These are phyloP conservation scores for Pseudocheirus occidentalis DNA, from an alignment of 2,797 vertebrate genomes.

Conservation along the genomic window DNA sequence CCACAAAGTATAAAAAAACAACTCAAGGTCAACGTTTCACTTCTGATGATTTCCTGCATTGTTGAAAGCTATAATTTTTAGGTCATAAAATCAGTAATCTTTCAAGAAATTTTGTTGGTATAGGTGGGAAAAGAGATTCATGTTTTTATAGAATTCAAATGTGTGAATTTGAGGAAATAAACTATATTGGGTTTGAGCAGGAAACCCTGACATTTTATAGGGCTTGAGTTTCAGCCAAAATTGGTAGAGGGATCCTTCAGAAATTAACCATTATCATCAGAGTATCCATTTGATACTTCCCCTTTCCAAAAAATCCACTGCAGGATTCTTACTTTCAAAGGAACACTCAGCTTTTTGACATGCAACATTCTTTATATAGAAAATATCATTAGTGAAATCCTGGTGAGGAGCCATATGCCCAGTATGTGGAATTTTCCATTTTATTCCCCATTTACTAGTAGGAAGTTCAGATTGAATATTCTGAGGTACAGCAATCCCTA, in stretches of 20 bases:
- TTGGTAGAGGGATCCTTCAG: slow-evolving; percentile 68
- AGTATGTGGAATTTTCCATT: slow-evolving; percentile 78
- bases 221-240: slow-evolving; percentile 70
- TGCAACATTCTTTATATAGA: slow-evolving; percentile 81
- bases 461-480: slow-evolving; percentile 77
- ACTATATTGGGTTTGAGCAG: background rate
- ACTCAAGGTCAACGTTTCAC: slow-evolving; percentile 32
- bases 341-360: slow-evolving; percentile 80
- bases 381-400: slow-evolving; percentile 80
- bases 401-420: slow-evolving; percentile 80
- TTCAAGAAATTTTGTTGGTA: slow-evolving; percentile 36
- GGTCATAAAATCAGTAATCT: slow-evolving; percentile 43
- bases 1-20: background rate
- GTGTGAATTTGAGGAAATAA: slow-evolving; percentile 33
- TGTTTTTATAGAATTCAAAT: slow-evolving; percentile 42
- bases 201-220: slow-evolving; percentile 45
- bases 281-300: slow-evolving; percentile 80
- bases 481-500: slow-evolving; percentile 65
- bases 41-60: background rate
- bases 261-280: slow-evolving; percentile 74
- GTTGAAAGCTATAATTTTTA: slow-evolving; percentile 56
- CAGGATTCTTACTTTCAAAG: slow-evolving; percentile 76
- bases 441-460: slow-evolving; percentile 79
- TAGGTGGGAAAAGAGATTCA: background rate
- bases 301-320: slow-evolving; percentile 80